A percentile compares a stretch with the other conserved stretches of the same genome.
Conservation (phyloP, 2,888 invertebrate species). For the Chalcosyrphus nemorum region DNA sequence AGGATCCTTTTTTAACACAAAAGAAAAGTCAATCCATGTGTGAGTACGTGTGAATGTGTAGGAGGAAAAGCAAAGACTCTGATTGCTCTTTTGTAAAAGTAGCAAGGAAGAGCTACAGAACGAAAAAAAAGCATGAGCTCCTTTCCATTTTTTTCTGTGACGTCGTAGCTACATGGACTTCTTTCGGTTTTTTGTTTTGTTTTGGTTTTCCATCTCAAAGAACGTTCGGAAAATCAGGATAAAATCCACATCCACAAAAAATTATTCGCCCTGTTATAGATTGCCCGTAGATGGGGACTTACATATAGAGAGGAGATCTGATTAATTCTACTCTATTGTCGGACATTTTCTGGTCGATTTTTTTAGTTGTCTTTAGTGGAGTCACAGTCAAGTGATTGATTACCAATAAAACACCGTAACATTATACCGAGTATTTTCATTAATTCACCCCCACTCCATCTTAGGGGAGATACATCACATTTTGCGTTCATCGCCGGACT, state of each 20-base stretch:
- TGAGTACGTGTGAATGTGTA: too few relatives aligned
- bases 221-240: background rate
- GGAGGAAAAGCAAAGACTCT: background rate
- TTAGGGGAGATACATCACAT: background rate
- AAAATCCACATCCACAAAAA: background rate
- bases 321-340: conserved; percentile 5
- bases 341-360: background rate
- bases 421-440: conserved; percentile 9
- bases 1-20: background rate
- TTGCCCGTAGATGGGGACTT: background rate
- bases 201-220: too few relatives aligned
- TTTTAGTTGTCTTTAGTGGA: conserved; percentile 2
- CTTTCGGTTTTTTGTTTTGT: background rate
- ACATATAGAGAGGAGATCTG: background rate
- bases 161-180: too few relatives aligned
- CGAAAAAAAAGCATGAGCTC: background rate
- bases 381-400: conserved; percentile 32
- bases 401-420: conserved; percentile 13
- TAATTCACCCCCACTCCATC: background rate
- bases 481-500: background rate
- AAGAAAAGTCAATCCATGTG: background rate
- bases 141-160: background rate
- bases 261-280: background rate
- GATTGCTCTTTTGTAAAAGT: conserved; percentile 5
- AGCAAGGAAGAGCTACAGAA: background rate